phyloP scores from a whole-genome alignment of 2,888 invertebrate genomes.

The Laothoe populi region DNA sequence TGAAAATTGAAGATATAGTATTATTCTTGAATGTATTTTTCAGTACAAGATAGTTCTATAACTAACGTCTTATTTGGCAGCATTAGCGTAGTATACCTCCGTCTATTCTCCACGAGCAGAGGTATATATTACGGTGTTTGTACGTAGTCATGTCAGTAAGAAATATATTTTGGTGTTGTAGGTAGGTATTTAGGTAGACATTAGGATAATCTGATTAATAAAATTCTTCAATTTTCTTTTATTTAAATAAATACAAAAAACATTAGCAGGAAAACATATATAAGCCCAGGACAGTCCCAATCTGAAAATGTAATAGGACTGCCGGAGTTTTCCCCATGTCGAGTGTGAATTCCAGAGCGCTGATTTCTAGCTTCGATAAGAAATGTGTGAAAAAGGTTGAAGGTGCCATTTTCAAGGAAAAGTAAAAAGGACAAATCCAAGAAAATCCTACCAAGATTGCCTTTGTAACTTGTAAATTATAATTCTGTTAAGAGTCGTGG shows the following conservation, averaged over 20 bases:
- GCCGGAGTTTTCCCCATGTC: not conserved
- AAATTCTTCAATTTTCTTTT: no score
- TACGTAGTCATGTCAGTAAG: no score
- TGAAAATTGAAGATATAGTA: no score
- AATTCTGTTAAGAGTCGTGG: slow-evolving; percentile 31
- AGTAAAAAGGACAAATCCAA: slow-evolving; percentile 39
- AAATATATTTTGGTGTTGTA: no score
- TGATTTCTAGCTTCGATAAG: slow-evolving; percentile 38
- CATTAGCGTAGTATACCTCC: no score
- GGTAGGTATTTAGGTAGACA: no score
- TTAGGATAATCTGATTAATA: no score
- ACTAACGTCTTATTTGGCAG: no score
- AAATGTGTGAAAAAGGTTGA: slow-evolving; percentile 33
- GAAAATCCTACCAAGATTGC: slow-evolving; percentile 28
- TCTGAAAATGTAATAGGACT: slow-evolving; percentile 5
- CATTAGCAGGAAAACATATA: not conserved
- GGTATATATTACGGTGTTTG: no score
- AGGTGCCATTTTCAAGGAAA: slow-evolving; percentile 24
- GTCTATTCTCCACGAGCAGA: no score
- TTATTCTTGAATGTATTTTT: no score
- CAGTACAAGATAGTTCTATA: no score
- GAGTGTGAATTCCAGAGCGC: slow-evolving; percentile 28
- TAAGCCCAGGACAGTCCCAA: not conserved
- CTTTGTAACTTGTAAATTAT: slow-evolving; percentile 34
- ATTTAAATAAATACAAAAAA: not conserved